Evolutionary conservation across 2,113 vertebrate genomes (phyloP).

Genomic region (Phasianus colchicus): DNA sequence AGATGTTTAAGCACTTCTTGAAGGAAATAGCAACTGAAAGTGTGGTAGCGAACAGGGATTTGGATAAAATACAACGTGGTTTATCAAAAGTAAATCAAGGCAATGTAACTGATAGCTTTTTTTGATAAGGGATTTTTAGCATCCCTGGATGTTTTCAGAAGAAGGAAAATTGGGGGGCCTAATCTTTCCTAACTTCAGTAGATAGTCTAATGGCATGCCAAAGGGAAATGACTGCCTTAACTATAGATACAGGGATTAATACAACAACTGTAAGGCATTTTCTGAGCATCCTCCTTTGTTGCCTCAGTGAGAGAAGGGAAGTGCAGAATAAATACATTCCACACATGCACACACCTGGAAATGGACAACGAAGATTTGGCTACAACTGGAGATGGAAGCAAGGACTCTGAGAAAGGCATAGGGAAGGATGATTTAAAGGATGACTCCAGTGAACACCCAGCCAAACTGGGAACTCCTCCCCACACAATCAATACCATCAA

Average conservation of each 20-base stretch:
- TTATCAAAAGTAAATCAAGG: background rate
- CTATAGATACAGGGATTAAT: fast-evolving
- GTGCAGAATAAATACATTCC: background rate
- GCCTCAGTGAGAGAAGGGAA: background rate
- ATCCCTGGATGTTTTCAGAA: no score
- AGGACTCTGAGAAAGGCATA: background rate
- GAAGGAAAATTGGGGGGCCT: background rate
- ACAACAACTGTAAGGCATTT: background rate
- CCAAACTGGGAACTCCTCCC: background rate
- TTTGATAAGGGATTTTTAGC: background rate
- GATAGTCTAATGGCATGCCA: background rate
- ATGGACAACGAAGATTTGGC: background rate
- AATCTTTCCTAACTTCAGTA: background rate
- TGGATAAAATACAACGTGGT: background rate
- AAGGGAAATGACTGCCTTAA: background rate
- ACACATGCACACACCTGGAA: fast-evolving
- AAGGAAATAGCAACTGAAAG: background rate
- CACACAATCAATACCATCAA: background rate
- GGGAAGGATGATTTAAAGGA: background rate
- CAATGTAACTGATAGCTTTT: background rate
- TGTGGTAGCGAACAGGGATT: background rate
- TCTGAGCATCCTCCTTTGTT: background rate
- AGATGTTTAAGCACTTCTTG: background rate
- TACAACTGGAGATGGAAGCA: background rate
- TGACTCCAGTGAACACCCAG: background rate